Evolutionary conservation across 2,888 invertebrate genomes (phyloP).

Genomic region (Drosophila fungiperda): DNA sequence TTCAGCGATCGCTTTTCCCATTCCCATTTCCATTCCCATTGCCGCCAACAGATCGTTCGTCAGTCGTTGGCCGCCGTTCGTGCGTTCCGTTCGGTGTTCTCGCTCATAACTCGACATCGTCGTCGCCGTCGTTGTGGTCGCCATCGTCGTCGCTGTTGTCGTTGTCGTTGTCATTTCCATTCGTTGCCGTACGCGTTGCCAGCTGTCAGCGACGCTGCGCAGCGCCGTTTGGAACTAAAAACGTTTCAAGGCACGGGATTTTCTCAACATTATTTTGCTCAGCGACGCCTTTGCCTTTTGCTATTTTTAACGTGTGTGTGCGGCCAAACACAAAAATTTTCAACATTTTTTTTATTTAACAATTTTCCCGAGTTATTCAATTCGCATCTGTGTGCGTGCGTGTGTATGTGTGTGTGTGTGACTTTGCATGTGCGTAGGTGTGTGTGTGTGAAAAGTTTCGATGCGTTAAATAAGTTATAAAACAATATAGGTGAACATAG

Average conservation of each 20-base stretch:
- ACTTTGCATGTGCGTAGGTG: slow-evolving; percentile 14
- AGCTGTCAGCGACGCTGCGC: slow-evolving; percentile 62
- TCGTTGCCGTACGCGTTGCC: slow-evolving; percentile 53
- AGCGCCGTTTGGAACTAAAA: slow-evolving; percentile 66
- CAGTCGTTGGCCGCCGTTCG: slow-evolving; percentile 75
- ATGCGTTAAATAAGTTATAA: slow-evolving; percentile 72
- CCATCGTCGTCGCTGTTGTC: slow-evolving; percentile 14
- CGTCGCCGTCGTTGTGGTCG: slow-evolving; percentile 9
- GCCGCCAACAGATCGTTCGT: slow-evolving; percentile 20
- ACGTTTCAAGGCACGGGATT: slow-evolving; percentile 70
- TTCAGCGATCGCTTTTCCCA: slow-evolving; percentile 15
- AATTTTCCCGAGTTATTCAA: slow-evolving; percentile 67
- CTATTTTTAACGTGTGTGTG: slow-evolving; percentile 71
- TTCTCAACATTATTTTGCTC: slow-evolving; percentile 46
- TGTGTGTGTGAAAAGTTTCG: slow-evolving; percentile 57
- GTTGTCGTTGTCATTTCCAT: slow-evolving; percentile 59
- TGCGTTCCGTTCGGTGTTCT: slow-evolving; percentile 68
- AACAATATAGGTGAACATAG: slow-evolving; percentile 50
- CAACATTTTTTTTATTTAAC: slow-evolving; percentile 58
- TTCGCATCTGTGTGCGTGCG: slow-evolving; percentile 4
- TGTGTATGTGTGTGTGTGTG: slow-evolving; percentile 11
- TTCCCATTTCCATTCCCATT: slow-evolving; percentile 29
- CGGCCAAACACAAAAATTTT: slow-evolving; percentile 60
- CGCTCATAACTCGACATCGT: slow-evolving; percentile 40
- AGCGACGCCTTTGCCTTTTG: slow-evolving; percentile 59